Conservation (phyloP, 2,113 vertebrate genomes). For the Emberiza fucata region DNA sequence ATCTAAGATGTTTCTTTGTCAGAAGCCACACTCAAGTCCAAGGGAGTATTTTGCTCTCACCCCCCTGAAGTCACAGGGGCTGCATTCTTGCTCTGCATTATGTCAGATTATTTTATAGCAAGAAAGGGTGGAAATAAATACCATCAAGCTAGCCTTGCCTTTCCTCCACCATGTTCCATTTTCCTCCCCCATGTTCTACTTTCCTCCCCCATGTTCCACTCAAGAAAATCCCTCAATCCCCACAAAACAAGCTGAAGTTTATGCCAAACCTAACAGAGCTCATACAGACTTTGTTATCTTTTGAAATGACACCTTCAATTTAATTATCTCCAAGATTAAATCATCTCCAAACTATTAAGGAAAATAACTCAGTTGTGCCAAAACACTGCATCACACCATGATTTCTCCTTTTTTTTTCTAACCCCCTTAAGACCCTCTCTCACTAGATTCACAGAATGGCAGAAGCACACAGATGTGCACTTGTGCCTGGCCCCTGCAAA, state of each 20-base stretch:
- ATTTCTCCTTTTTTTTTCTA: background rate
- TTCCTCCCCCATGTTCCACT: background rate
- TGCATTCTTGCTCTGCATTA: conserved; percentile 15
- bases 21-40: background rate
- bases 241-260: conserved; percentile 5
- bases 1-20: background rate
- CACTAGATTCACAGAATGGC: background rate
- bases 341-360: conserved; percentile 57
- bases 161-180: background rate
- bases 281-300: conserved; percentile 35
- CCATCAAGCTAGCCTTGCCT: background rate
- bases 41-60: background rate
- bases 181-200: background rate
- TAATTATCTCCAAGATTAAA: conserved; percentile 63
- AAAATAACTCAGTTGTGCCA: conserved; percentile 34
- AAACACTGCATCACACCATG: conserved; percentile 21
- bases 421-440: background rate
- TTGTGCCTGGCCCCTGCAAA: fast-evolving
- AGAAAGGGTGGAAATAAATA: conserved; percentile 18
- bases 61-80: background rate
- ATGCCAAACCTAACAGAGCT: conserved; percentile 45
- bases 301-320: conserved; percentile 64
- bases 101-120: conserved; percentile 39
- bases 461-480: background rate
- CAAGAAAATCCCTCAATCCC: conserved; percentile 23